A percentile compares a stretch with the other conserved stretches of the same genome.
phyloP scores from a whole-genome alignment of 2,113 vertebrate species.

The Microcebus lehilahytsara region DNA sequence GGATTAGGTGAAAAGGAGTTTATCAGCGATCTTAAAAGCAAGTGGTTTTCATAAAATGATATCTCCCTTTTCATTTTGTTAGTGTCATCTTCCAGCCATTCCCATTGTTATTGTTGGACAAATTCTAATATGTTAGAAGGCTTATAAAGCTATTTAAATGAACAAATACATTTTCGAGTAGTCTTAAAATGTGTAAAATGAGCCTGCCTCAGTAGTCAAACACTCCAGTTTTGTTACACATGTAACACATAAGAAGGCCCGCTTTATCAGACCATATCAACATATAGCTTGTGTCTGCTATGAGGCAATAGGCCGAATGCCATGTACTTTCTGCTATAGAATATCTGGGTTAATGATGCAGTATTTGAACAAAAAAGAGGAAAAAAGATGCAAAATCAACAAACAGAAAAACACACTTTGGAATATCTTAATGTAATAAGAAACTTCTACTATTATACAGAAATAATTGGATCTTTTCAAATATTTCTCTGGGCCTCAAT shows the following conservation, averaged over 20 bases:
- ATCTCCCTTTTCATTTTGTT: not conserved
- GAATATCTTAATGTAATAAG: slow-evolving; percentile 72
- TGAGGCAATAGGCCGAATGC: slow-evolving; percentile 63
- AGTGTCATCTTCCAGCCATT: not conserved
- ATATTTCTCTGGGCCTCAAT: slow-evolving; percentile 31
- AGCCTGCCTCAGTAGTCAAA: not conserved
- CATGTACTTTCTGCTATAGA: not conserved
- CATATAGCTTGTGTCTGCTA: slow-evolving; percentile 6
- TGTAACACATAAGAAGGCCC: not conserved
- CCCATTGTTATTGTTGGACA: not conserved
- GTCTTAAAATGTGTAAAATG: not conserved
- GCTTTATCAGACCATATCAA: slow-evolving; percentile 54
- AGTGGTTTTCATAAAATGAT: not conserved
- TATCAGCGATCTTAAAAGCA: not conserved
- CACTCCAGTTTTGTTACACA: slow-evolving; percentile 20
- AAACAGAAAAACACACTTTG: slow-evolving; percentile 44
- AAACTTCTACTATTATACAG: slow-evolving; percentile 54
- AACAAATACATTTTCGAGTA: not conserved
- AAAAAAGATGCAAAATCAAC: not conserved
- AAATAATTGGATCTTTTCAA: slow-evolving; percentile 21
- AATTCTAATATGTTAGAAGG: not conserved
- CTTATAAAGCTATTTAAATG: not conserved
- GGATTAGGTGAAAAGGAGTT: not conserved
- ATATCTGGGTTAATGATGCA: slow-evolving; percentile 53
- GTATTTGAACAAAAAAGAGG: not conserved